Evolutionary conservation across 2,888 invertebrate species (phyloP).

Genomic region (Drosophila diplacantha): DNA sequence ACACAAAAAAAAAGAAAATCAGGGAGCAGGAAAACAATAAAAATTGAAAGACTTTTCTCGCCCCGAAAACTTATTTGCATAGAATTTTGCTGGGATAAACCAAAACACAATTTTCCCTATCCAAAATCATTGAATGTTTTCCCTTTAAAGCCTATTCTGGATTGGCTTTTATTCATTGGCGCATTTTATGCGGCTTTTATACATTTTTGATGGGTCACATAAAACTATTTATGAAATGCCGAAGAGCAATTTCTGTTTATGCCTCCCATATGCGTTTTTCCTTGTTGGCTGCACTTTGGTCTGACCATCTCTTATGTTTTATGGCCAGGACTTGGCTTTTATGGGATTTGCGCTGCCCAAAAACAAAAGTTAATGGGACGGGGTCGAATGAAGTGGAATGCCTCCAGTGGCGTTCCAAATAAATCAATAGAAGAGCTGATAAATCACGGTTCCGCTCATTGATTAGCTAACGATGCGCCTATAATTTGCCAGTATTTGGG

Average conservation of each 20-base stretch:
- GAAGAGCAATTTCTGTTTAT: constrained; percentile 13
- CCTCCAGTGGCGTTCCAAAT: constrained; percentile 44
- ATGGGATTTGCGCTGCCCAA: constrained; percentile 28
- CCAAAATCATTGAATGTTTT: constrained; percentile 19
- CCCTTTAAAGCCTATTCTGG: constrained; percentile 22
- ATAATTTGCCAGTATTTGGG: constrained; percentile 23
- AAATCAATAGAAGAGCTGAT: constrained; percentile 55
- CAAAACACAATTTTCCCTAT: constrained; percentile 15
- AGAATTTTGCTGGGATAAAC: constrained; percentile 28
- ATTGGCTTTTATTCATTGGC: constrained; percentile 26
- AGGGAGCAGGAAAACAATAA: constrained; percentile 23
- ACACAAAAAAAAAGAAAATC: constrained; percentile 32
- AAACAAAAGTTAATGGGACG: constrained; percentile 13
- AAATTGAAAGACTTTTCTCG: constrained; percentile 27
- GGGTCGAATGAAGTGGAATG: constrained; percentile 10
- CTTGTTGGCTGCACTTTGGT: constrained; percentile 41
- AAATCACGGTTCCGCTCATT: constrained; percentile 57
- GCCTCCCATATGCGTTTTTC: constrained; percentile 18
- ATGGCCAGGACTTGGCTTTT: constrained; percentile 52
- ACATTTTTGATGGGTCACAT: constrained; percentile 44
- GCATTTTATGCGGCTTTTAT: constrained; percentile 49
- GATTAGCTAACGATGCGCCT: constrained; percentile 40
- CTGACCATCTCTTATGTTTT: constrained; percentile 42
- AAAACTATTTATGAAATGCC: constrained; percentile 65
- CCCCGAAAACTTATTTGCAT: constrained; percentile 38